Conservation (phyloP, 2,113 vertebrate species). For the Corythornis vintsioides region DNA sequence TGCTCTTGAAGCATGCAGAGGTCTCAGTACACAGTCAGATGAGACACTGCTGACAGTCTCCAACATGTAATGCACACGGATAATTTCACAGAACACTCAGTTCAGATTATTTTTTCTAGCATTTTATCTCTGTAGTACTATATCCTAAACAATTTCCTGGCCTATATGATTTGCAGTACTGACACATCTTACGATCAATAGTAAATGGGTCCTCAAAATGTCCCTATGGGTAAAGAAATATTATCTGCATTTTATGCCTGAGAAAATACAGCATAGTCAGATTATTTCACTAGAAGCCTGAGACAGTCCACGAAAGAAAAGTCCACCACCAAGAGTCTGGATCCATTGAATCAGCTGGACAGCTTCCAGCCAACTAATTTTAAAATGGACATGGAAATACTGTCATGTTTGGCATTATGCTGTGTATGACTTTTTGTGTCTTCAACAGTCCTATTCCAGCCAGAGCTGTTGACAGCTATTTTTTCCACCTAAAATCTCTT, state of each 20-base stretch:
- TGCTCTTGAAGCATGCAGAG: background rate
- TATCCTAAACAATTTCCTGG: background rate
- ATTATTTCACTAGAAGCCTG: background rate
- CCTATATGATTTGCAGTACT: background rate
- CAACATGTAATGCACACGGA: fast-evolving
- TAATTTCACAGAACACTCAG: background rate
- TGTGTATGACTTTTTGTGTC: background rate
- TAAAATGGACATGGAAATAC: slow-evolving; percentile 31
- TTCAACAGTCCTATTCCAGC: background rate
- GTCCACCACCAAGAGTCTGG: background rate
- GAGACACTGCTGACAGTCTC: background rate
- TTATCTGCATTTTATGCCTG: background rate
- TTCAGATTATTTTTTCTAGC: background rate
- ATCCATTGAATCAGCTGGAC: background rate
- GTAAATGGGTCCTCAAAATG: background rate
- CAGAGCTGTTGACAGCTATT: slow-evolving; percentile 39
- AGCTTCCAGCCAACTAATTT: slow-evolving; percentile 28
- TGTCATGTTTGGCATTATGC: slow-evolving; percentile 39
- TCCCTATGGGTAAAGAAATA: background rate
- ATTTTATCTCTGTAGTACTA: background rate
- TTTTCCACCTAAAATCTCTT: slow-evolving; percentile 31
- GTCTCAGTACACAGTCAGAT: background rate
- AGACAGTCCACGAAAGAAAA: background rate
- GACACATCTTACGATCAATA: background rate
- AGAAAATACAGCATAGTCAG: background rate